Evolutionary conservation across 1,140 invertebrate species (phyloP), one percentile per base, ranked within the genome.

Genomic region (Penaeus chinensis): DNA sequence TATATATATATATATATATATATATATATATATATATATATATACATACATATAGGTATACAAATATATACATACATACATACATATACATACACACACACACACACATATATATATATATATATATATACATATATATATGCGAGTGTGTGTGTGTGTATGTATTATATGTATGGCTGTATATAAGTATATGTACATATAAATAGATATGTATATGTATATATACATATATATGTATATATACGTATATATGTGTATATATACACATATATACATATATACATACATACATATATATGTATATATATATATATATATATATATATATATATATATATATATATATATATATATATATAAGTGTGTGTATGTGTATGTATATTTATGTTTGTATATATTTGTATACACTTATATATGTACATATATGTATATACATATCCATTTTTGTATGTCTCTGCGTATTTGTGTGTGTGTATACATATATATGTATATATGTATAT

Each of bases 1-100:
- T 66, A 66, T 13, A 66, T 66, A 66, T 13, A 66, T 66, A 66
- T 66, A 66, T 66, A 66, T 66, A 66, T 66, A 8, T 66, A 66
- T 66, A 66, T 66, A 66, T 66, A 8, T 66, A 66, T 24, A 24
- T 66, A 66, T 8, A 66, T 22, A 24, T 66, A 66, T 24, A 8
- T 24, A 66, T 66, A 66, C 5, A 24, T 8, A 66, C 5, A 5
- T 24, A 66, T 66, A 66, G 3, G 5, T 24, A 13, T 5, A 13
- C 4, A 13, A 3, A 13, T 66, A 24, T 66, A 8, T 66, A 8
- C 4, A 66, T 66, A 66, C 4, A 66, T 3, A 13, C 11, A 3
- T 24, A 3, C 4, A 3, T 24, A 3, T 24, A 13, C 4, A 13
- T 24, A 13, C 4, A 13, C 4, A 13, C 4, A 13, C 4, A 13